Conservation (phyloP, 2,113 vertebrate species). For the Microtus pennsylvanicus region DNA sequence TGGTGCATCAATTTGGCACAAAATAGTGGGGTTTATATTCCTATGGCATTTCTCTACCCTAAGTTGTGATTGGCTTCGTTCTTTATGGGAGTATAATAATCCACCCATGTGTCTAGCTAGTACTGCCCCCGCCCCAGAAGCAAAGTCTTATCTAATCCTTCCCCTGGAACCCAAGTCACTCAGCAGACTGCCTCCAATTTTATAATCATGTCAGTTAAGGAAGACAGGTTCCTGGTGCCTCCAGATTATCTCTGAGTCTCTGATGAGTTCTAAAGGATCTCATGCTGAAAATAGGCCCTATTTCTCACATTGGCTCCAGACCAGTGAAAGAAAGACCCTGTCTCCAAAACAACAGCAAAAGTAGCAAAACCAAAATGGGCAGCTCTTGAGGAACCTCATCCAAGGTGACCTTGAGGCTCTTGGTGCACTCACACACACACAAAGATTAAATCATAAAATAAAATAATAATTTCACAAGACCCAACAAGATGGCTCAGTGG, state of each 20-base stretch:
- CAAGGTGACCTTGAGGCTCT: background rate
- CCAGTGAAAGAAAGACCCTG: background rate
- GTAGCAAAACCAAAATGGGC: background rate
- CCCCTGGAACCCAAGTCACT: background rate
- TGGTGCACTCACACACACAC: too few species aligned
- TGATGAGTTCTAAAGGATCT: too few species aligned
- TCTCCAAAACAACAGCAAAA: background rate
- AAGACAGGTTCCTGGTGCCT: too few species aligned
- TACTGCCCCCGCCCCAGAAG: background rate
- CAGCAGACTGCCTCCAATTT: background rate
- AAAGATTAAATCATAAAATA: background rate
- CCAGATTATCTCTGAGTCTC: background rate
- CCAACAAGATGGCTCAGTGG: background rate
- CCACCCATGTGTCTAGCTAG: background rate
- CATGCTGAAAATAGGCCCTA: background rate
- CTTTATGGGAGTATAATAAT: background rate
- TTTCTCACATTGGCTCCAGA: background rate
- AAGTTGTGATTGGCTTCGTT: background rate
- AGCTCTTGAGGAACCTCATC: background rate
- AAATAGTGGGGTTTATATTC: background rate
- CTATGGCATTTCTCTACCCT: background rate
- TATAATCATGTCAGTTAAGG: background rate
- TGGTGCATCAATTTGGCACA: background rate
- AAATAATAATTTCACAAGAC: background rate
- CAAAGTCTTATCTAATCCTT: background rate